Base-by-base conservation (phyloP, 1,140 invertebrate species). In the Macrotrachela quadricornifera region DNA sequence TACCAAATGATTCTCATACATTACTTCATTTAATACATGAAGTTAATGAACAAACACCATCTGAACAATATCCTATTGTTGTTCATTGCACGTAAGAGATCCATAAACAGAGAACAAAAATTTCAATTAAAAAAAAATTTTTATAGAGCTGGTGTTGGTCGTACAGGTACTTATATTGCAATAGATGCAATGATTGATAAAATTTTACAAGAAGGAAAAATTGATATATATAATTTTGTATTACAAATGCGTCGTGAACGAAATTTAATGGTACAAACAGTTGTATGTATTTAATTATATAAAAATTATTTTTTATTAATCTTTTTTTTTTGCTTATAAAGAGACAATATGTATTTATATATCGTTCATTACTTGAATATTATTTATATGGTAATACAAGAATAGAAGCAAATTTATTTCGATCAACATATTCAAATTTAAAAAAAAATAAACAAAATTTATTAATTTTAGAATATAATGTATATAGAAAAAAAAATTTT, bases 281-380 rank as follows among this genome's bases (percentile, higher is more conserved):
- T 75, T 63, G 72, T 73, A 57, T 47, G 57, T 58, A 30, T 2
- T 30, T 30, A 2, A 30, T 30, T 8, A 30, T 30, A 30, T 30
- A 30, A 30, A 4, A 4, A 30, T 4, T 4, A 30, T 4, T 30
- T 30, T 4, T 4, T 4, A 30, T 30, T 8, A 8, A 30, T 30
- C 2, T 30, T 30, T 30, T 30, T 8, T 30, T 30, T 30, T n/a
- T n/a, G n/a, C n/a, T n/a, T 8, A 30, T 4, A 30, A 81, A 91
- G 70, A 85, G 91, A 64, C 87, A 94, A 64, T 94, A 92, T 69
- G 85, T 91, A 57, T 91, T 94, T 71, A 85, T 94, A 58, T 87
- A 94, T 69, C 85, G 91, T 68, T 86, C 86, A 3, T 64, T 94
- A 21, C 74, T 87, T n/a, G 87, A 92, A 69, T 86, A 85, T 49